A percentile compares a stretch with the other conserved stretches of the same genome.
phyloP scores from a whole-genome alignment of 1,140 invertebrate genomes.

The Idris sp. region DNA sequence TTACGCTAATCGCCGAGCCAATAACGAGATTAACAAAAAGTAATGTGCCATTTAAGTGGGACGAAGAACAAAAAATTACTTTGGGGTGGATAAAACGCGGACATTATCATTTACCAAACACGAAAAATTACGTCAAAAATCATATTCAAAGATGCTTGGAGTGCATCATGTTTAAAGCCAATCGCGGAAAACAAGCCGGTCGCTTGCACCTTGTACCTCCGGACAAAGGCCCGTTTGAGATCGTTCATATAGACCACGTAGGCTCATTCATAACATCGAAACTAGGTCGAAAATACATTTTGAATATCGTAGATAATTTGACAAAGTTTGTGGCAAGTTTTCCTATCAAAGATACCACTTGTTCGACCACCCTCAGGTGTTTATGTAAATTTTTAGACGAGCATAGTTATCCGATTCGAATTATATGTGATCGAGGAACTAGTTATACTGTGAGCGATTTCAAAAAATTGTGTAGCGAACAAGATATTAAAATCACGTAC shows the following conservation, averaged over 20 bases:
- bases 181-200: not conserved
- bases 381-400: not conserved
- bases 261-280: not conserved
- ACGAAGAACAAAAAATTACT: not conserved
- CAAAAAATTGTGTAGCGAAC: not conserved
- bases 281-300: not conserved
- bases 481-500: not conserved
- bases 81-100: not conserved
- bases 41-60: no score
- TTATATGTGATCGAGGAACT: not conserved
- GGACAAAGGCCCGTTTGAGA: not conserved
- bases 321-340: not conserved
- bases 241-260: slow-evolving; percentile 1
- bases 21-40: no score
- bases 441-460: not conserved
- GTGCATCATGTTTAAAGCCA: slow-evolving; percentile 3
- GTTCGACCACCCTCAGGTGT: not conserved
- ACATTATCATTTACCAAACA: slow-evolving; percentile 2
- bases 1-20: no score
- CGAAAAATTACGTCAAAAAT: not conserved
- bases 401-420: not conserved
- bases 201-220: not conserved
- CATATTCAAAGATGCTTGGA: not conserved
- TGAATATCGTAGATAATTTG: not conserved
- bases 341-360: not conserved